Evolutionary conservation across 2,888 invertebrate species (phyloP), one percentile per base, ranked within the genome.

Genomic region (Nephrocerus scutellatus): DNA sequence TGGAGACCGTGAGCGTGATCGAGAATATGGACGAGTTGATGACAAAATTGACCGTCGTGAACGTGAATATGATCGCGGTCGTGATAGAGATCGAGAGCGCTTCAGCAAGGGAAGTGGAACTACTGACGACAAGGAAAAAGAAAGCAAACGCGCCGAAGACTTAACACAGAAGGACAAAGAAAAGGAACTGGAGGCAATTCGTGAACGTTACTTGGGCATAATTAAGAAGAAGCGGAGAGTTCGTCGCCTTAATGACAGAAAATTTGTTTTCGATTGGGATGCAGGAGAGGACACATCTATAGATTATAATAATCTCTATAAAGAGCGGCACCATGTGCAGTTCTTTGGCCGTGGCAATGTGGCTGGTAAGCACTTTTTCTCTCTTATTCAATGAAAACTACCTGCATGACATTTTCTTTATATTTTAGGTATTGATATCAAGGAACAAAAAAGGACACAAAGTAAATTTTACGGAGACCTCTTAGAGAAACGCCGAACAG

Each of bases 201-300:
- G 91, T 56, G 96, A 96, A 60, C 75, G 96, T 5, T 97, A 97
- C 64, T 72, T 97, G 34, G 97, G 97, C 1, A 79, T 92, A 30
- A 74, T 90, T 1, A 96, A 95, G 62, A 92, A 93, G 62, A 92
- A 92, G 60, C 77, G 95, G 10, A 74, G 96, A 41, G 90, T 95
- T 1, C 74, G 98, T 13, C 75, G 97, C 45, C 71, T 98, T 26
- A 98, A 98, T 70, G 98, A 99, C 63, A 75, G 97, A 12, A 99
- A 99, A 71, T 99, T 99, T 73, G 97, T 99, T 0, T 99, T 99
- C 68, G 98, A 99, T 70, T 99, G 98, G 98, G 98, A 99, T 71
- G 95, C 93, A 1, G 86, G 89, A 0, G 98, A 99, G 69, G 98
- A 99, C 60, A 99, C 98, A 0, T 92, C 95, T 3, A 83, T 85